Evolutionary conservation across 2,888 invertebrate species (phyloP).

Genomic region (Helicoverpa assulta): DNA sequence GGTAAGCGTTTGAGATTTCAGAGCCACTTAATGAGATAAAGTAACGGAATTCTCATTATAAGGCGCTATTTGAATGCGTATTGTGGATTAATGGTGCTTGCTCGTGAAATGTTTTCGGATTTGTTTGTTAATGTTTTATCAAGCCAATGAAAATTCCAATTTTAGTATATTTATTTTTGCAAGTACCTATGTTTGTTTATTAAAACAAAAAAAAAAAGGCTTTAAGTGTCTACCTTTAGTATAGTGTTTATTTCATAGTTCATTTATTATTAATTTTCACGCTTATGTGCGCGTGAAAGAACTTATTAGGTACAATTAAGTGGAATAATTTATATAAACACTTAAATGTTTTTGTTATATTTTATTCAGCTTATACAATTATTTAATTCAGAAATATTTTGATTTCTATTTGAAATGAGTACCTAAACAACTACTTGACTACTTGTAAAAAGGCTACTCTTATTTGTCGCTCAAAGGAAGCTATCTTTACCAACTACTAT

Average conservation of each 20-base stretch:
- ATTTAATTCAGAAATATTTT: not conserved
- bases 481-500: no score
- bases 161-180: not conserved
- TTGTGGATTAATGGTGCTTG: conserved; percentile 24
- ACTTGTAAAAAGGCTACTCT: no score
- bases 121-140: not conserved
- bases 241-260: conserved; percentile 19
- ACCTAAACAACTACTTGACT: no score
- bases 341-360: conserved; percentile 23
- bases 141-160: conserved; percentile 1
- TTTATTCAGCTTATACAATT: conserved; percentile 16
- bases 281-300: conserved; percentile 30
- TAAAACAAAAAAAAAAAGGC: conserved; percentile 2
- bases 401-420: not conserved
- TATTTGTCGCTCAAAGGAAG: no score
- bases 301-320: conserved; percentile 35
- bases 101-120: conserved; percentile 15
- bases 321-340: conserved; percentile 31
- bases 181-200: not conserved
- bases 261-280: conserved; percentile 29
- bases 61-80: conserved; percentile 37
- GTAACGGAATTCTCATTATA: conserved; percentile 35
- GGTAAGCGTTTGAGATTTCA: conserved; percentile 44
- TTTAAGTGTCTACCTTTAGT: conserved; percentile 1
- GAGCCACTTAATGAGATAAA: conserved; percentile 52